These are phyloP conservation scores for Beris morrisii DNA, from an alignment of 2,888 invertebrate species.

Conservation along the genomic window DNA sequence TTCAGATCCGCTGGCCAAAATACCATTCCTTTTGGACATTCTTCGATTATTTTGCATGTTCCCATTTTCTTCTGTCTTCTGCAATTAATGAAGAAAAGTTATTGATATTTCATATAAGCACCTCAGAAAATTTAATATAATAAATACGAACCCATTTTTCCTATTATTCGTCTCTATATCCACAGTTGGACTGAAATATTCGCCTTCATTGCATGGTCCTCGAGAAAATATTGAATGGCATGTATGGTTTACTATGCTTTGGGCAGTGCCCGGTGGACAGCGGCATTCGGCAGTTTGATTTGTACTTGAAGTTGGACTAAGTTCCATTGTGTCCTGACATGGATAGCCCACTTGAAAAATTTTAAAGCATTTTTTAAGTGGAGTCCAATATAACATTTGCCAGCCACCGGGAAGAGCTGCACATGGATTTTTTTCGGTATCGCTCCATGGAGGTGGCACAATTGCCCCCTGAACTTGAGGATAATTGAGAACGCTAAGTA, in stretches of 20 bases:
- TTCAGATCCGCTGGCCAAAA: conserved; percentile 77
- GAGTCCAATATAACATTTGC: conserved; percentile 84
- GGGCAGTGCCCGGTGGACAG: conserved; percentile 79
- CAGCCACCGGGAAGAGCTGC: conserved; percentile 78
- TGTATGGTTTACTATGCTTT: conserved; percentile 66
- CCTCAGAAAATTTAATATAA: too few relatives aligned
- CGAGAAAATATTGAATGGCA: conserved; percentile 75
- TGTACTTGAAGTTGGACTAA: conserved; percentile 63
- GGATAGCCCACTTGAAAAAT: conserved; percentile 83
- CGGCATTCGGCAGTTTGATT: conserved; percentile 74
- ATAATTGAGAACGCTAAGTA: background rate
- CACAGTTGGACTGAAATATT: conserved; percentile 73
- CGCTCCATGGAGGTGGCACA: conserved; percentile 80
- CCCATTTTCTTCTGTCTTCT: conserved; percentile 61
- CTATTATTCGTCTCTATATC: conserved; percentile 45
- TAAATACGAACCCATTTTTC: conserved; percentile 39
- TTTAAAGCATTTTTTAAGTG: conserved; percentile 81
- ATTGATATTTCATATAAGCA: too few relatives aligned
- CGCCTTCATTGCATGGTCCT: conserved; percentile 72
- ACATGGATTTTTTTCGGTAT: conserved; percentile 79
- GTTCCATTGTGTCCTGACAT: conserved; percentile 82
- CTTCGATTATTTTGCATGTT: conserved; percentile 67
- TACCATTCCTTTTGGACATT: conserved; percentile 66
- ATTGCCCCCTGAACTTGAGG: conserved; percentile 14
- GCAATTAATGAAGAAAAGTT: background rate